These are phyloP conservation scores for Eurystomus gularis DNA, from an alignment of 2,113 vertebrate species.

Conservation along the genomic window DNA sequence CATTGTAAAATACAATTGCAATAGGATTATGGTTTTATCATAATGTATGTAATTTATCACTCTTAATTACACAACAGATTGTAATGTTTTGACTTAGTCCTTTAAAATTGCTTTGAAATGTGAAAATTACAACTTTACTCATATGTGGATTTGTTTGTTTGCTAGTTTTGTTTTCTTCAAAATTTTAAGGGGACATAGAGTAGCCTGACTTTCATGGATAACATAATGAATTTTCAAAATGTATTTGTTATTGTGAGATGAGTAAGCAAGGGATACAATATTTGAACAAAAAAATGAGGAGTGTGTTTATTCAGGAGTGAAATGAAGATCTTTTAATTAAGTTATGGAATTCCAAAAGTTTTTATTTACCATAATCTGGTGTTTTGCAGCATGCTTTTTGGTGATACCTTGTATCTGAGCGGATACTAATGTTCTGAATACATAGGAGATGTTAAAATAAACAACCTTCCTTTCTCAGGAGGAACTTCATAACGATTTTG, in stretches of 20 bases:
- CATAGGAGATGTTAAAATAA: neutral
- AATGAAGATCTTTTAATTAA: neutral
- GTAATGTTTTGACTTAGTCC: constrained; percentile 36
- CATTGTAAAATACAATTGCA: constrained; percentile 51
- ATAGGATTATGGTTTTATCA: constrained; percentile 38
- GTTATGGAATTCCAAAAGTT: neutral
- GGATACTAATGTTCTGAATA: neutral
- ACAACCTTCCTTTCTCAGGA: neutral
- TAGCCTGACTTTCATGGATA: neutral
- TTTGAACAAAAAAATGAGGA: neutral
- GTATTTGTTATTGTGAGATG: neutral
- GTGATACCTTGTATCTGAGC: neutral
- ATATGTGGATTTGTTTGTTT: neutral
- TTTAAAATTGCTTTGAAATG: constrained; percentile 2
- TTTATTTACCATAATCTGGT: neutral
- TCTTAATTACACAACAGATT: constrained; percentile 29
- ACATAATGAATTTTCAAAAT: neutral
- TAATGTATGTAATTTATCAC: constrained; percentile 40
- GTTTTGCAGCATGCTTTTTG: neutral
- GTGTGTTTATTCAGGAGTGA: neutral
- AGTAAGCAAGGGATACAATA: neutral
- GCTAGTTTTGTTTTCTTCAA: neutral
- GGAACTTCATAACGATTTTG: neutral
- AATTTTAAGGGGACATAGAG: neutral
- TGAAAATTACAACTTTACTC: neutral